Evolutionary conservation across 2,888 invertebrate species (phyloP), one percentile per base, ranked within the genome.

Genomic region (Morpho helenor): DNA sequence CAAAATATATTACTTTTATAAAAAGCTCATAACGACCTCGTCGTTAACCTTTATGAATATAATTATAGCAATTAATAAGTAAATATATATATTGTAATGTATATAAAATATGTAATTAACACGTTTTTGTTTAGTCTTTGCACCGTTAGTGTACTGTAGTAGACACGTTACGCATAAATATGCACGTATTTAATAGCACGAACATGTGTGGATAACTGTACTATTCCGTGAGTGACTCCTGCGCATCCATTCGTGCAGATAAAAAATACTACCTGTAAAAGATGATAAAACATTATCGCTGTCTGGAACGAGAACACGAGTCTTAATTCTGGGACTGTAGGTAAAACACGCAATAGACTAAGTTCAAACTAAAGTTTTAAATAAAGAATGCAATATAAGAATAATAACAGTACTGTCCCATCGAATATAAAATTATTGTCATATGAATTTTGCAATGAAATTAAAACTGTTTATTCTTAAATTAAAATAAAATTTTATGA

Each of bases 151-250:
- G 67, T 31, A 31, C 31, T 31, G 31, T 31, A 31, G 31, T 68
- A 81, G 80, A 81, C 87, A 82, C 80, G 88, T 75, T 77, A 80
- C 79, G 89, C 88, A 88, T 89, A 87, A 87, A 83, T 88, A 87
- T 88, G 81, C 84, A 83, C 78, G 78, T 84, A 81, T 80, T 83
- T 66, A 84, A 80, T 84, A 79, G 80, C 83, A 83, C 80, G 81
- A 81, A 80, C 76, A 72, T 80, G 81, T 84, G 79, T 76, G 74
- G 72, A 70, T 87, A 88, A 89, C 88, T 84, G 89, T 88, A 84
- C 77, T 73, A 70, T 80, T 72, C 77, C 80, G 82, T 81, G 80
- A 63, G 65, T 64, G 63, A 65, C 63, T 68, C 66, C 68, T 67
- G 69, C 63, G 66, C 70, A 69, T 61, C 67, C 65, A 67, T 64